Conservation (phyloP, 2,113 vertebrate genomes). For the Oncorhynchus mykiss region DNA sequence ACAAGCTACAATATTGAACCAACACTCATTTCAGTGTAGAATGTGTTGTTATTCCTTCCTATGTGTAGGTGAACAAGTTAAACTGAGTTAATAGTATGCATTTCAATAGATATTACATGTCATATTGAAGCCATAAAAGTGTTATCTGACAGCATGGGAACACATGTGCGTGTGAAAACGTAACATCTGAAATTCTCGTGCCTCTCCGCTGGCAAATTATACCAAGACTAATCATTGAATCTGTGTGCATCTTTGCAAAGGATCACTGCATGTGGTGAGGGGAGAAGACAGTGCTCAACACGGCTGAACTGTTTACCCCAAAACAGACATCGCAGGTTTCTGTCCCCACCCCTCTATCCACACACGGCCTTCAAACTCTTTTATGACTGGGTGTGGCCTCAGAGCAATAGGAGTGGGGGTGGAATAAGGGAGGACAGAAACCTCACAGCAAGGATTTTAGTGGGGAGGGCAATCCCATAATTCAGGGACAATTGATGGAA, state of each 20-base stretch:
- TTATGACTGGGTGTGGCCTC: conserved; percentile 54
- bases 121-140: not conserved
- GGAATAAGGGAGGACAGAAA: conserved; percentile 39
- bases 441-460: conserved; percentile 22
- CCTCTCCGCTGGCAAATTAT: not conserved
- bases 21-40: conserved; percentile 17
- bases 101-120: not conserved
- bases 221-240: not conserved
- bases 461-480: not conserved
- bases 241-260: conserved; percentile 9
- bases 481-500: not conserved
- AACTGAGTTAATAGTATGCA: not conserved
- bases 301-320: conserved; percentile 42
- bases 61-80: too few relatives aligned
- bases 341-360: conserved; percentile 18
- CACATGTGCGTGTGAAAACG: not conserved
- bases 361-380: conserved; percentile 41
- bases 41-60: not conserved
- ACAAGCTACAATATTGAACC: conserved; percentile 35
- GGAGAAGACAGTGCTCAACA: conserved; percentile 11
- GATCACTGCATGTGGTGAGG: not conserved
- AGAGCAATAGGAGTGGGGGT: conserved; percentile 33
- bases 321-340: conserved; percentile 44
- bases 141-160: not conserved
- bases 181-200: not conserved